Evolutionary conservation across 2,888 invertebrate species (phyloP).

Genomic region (Himalopsyche anomala): DNA sequence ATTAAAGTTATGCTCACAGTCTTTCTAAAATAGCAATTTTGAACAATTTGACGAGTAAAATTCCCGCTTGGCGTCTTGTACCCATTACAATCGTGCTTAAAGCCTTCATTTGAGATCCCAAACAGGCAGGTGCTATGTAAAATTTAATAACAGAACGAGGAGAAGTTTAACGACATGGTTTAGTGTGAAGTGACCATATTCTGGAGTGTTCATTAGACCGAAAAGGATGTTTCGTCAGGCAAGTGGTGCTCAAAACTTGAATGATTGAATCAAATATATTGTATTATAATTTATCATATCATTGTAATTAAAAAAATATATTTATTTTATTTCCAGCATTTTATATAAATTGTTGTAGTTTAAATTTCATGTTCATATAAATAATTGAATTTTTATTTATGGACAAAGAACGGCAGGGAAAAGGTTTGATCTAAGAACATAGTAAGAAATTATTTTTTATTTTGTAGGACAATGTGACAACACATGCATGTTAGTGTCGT

Average conservation of each 20-base stretch:
- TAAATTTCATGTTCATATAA: no score
- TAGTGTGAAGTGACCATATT: conserved; percentile 57
- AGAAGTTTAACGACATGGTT: conserved; percentile 50
- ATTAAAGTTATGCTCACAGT: conserved; percentile 22
- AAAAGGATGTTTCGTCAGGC: conserved; percentile 7
- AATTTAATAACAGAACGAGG: conserved; percentile 59
- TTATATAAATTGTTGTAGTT: no score
- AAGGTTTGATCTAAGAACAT: no score
- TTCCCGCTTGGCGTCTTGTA: conserved; percentile 43
- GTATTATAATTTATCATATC: neutral
- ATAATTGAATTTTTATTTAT: no score
- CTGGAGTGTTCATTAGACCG: conserved; percentile 59
- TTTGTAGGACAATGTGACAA: no score
- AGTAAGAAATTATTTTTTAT: no score
- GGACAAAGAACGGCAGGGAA: no score
- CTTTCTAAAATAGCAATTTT: neutral
- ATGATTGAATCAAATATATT: neutral
- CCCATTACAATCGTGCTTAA: conserved; percentile 27
- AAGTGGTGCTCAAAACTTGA: neutral
- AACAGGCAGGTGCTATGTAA: conserved; percentile 56
- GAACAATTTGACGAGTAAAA: conserved; percentile 8
- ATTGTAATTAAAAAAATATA: no score
- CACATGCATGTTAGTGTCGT: no score
- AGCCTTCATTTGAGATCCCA: conserved; percentile 45
- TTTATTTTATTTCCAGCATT: no score